Percentiles rank a stretch among this genome's conserved stretches.
These are phyloP conservation scores for Hemithea aestivaria DNA, from an alignment of 2,888 invertebrate species.

Conservation along the genomic window DNA sequence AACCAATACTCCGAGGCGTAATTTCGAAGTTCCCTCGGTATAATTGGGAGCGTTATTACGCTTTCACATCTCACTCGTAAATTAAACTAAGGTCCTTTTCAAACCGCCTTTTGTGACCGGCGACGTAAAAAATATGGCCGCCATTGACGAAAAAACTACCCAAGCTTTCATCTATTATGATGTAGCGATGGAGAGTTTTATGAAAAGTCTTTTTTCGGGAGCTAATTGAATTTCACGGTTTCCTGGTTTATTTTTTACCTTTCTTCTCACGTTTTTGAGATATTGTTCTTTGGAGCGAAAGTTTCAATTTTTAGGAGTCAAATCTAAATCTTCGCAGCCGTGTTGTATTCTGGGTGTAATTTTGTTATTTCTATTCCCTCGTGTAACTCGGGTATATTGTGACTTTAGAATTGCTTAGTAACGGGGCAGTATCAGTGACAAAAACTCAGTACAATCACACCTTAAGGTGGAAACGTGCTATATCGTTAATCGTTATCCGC, in stretches of 20 bases:
- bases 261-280: conserved; percentile 3
- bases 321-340: too few species aligned
- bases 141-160: conserved; percentile 25
- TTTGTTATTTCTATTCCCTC: too few species aligned
- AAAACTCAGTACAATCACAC: too few species aligned
- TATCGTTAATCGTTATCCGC: too few species aligned
- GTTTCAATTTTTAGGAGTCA: too few species aligned
- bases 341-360: too few species aligned
- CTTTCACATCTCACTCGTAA: conserved; percentile 57
- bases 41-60: conserved; percentile 50
- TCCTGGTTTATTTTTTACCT: background rate
- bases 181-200: conserved; percentile 18
- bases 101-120: conserved; percentile 48
- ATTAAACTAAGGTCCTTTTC: conserved; percentile 57
- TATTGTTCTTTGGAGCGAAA: conserved; percentile 6
- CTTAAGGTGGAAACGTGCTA: too few species aligned
- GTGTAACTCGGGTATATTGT: too few species aligned
- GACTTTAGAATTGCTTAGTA: too few species aligned
- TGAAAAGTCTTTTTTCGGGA: conserved; percentile 10
- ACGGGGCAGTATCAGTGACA: too few species aligned
- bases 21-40: conserved; percentile 53
- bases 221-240: conserved; percentile 7
- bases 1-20: conserved; percentile 41
- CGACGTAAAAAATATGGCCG: conserved; percentile 40
- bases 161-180: conserved; percentile 28